Evolutionary conservation across 2,888 invertebrate species (phyloP).

Genomic region (Toxonevra muliebris): DNA sequence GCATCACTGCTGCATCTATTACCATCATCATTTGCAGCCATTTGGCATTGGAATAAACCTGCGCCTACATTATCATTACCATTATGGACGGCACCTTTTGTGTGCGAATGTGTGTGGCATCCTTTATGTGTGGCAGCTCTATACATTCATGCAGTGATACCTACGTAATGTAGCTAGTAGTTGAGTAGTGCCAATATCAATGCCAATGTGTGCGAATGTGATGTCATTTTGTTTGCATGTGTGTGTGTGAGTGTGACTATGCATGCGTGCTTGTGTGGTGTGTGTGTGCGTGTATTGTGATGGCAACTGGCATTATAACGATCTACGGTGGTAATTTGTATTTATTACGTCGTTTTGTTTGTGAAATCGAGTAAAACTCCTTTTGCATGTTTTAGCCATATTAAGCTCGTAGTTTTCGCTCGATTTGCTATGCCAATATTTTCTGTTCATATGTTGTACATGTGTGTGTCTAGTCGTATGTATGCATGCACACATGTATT

Average conservation of each 20-base stretch:
- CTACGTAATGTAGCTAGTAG: too few relatives aligned
- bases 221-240: background rate
- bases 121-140: conserved; percentile 5
- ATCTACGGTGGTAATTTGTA: conserved; percentile 52
- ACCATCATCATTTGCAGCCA: conserved; percentile 10
- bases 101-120: background rate
- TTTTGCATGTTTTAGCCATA: conserved; percentile 50
- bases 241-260: conserved; percentile 9
- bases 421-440: conserved; percentile 53
- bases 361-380: conserved; percentile 56
- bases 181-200: too few relatives aligned
- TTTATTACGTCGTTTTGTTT: conserved; percentile 60
- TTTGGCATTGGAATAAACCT: background rate
- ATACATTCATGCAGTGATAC: conserved; percentile 1
- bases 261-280: conserved; percentile 11
- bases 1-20: too few relatives aligned
- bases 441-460: conserved; percentile 24
- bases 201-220: background rate
- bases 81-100: conserved; percentile 23
- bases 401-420: conserved; percentile 49
- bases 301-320: conserved; percentile 1
- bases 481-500: background rate
- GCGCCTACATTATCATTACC: conserved; percentile 16
- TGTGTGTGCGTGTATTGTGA: conserved; percentile 16
- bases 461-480: background rate